Evolutionary conservation across 2,113 vertebrate genomes (phyloP).

Genomic region (Gasterosteus aculeatus): DNA sequence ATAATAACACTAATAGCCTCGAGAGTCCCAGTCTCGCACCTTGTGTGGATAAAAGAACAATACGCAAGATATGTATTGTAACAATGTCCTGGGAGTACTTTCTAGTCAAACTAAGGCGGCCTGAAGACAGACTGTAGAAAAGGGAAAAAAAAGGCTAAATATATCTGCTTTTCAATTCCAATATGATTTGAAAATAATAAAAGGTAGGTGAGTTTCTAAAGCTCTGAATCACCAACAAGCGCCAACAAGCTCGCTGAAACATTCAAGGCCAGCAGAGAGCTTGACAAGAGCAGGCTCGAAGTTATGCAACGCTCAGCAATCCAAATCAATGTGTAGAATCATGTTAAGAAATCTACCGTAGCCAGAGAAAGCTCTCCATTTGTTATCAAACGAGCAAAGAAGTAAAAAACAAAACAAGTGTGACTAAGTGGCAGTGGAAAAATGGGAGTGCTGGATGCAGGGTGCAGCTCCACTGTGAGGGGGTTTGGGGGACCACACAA

Average conservation of each 20-base stretch:
- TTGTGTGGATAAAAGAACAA: slow-evolving; percentile 31
- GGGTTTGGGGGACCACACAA: slow-evolving; percentile 43
- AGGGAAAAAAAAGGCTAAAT: slow-evolving; percentile 10
- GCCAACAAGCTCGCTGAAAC: slow-evolving; percentile 60
- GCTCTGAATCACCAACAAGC: slow-evolving; percentile 65
- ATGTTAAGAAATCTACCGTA: slow-evolving; percentile 18
- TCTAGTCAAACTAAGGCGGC: slow-evolving; percentile 17
- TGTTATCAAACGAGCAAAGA: slow-evolving; percentile 14
- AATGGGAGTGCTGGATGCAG: slow-evolving; percentile 33
- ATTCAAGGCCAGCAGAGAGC: slow-evolving; percentile 39
- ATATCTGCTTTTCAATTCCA: slow-evolving; percentile 28
- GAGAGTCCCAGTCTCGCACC: slow-evolving; percentile 20
- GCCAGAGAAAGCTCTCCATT: slow-evolving; percentile 4
- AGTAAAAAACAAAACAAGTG: slow-evolving; percentile 17
- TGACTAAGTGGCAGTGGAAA: slow-evolving; percentile 28
- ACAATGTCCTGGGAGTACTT: background rate
- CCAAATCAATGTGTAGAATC: slow-evolving; percentile 48
- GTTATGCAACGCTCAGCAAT: slow-evolving; percentile 60
- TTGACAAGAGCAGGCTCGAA: slow-evolving; percentile 60
- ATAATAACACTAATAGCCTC: slow-evolving; percentile 21
- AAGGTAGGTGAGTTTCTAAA: slow-evolving; percentile 43
- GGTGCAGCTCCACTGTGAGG: slow-evolving; percentile 29
- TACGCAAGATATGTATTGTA: slow-evolving; percentile 9
- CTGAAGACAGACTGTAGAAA: background rate
- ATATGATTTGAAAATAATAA: slow-evolving; percentile 7